Percentiles rank a stretch among this genome's conserved stretches.
Conservation (phyloP, 2,797 vertebrate genomes). For the Lophura swinhoii region DNA sequence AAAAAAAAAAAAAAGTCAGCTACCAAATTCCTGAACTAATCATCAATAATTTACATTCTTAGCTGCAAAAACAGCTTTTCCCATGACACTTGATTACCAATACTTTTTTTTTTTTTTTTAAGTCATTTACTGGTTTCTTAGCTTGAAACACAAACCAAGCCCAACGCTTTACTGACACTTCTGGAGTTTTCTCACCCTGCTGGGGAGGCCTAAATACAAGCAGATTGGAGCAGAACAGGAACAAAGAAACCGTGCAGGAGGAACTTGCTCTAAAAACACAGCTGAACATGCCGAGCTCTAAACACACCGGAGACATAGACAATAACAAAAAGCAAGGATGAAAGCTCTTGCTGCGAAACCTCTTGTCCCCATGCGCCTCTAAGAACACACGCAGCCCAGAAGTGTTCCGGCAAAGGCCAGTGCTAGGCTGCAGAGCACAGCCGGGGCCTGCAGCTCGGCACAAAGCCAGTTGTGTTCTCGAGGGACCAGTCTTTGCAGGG, state of each 20-base stretch:
- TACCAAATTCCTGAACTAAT: neutral
- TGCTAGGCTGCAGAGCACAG: neutral
- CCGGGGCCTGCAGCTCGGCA: neutral
- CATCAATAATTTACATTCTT: neutral
- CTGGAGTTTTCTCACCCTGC: conserved; percentile 2
- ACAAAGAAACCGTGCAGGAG: conserved; percentile 11
- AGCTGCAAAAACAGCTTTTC: neutral
- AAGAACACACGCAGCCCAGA: neutral
- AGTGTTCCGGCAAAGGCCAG: neutral
- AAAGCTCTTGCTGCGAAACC: conserved; percentile 56
- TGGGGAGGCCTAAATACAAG: conserved; percentile 21
- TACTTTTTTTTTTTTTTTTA: neutral
- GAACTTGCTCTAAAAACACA: conserved; percentile 49
- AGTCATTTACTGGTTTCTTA: neutral
- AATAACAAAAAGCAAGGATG: conserved; percentile 31
- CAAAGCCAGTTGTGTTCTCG: conserved; percentile 19
- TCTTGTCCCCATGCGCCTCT: conserved; percentile 11
- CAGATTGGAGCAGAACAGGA: conserved; percentile 35
- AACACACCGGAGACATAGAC: neutral
- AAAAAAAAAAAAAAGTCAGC: neutral
- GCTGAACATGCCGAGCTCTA: neutral
- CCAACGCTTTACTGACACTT: conserved; percentile 7
- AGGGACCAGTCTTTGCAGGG: conserved; percentile 74
- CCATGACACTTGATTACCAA: neutral
- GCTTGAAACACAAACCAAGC: neutral